Conservation (phyloP, 2,113 vertebrate genomes). For the Oreochromis tanganicae region DNA sequence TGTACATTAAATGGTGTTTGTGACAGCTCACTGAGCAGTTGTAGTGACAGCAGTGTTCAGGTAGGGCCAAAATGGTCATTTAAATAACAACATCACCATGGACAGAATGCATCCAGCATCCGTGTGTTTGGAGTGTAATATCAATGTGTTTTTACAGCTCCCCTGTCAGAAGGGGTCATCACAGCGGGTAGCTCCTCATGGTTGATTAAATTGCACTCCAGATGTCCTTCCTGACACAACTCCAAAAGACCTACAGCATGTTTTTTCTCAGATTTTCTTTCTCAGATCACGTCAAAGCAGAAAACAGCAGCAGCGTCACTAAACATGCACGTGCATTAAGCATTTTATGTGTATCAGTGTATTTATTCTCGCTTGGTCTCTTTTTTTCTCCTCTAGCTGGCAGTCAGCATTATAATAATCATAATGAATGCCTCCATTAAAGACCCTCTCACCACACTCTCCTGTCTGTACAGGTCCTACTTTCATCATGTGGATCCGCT, state of each 20-base stretch:
- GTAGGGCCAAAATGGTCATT: neutral
- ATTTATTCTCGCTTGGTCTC: neutral
- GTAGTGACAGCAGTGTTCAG: neutral
- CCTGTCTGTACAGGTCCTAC: slow-evolving; percentile 4
- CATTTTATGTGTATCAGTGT: neutral
- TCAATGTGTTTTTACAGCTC: neutral
- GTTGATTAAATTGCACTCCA: neutral
- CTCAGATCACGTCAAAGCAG: neutral
- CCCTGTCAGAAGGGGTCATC: neutral
- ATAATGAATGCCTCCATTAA: neutral
- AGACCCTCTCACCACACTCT: neutral
- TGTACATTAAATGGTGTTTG: neutral
- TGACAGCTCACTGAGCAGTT: neutral
- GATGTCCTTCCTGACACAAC: neutral
- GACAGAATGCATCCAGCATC: neutral
- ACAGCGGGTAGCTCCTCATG: neutral
- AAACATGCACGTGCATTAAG: neutral
- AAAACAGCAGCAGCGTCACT: neutral
- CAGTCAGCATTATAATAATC: neutral
- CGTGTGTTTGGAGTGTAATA: neutral
- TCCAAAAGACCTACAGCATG: neutral
- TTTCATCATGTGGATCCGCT: slow-evolving; percentile 18
- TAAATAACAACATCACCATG: neutral
- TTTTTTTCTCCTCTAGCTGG: neutral
- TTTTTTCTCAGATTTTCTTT: neutral